Conservation (phyloP, 2,888 invertebrate genomes). For the Acrocyrtus sp. region DNA sequence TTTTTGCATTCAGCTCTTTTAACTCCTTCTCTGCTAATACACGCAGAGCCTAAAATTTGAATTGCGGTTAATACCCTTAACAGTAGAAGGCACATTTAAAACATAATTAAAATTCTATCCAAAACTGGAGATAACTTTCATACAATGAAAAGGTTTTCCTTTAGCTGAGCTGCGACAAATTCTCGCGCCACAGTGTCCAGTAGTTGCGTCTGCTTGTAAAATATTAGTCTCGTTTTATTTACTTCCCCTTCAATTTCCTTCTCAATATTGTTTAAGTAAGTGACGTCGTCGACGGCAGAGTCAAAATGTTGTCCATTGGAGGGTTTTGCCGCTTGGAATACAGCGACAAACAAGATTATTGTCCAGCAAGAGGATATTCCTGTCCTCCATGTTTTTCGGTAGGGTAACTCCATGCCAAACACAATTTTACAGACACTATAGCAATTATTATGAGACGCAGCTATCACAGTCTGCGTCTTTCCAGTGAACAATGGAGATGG, state of each 20-base stretch:
- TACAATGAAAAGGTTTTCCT: constrained; percentile 62
- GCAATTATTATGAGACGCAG: constrained; percentile 39
- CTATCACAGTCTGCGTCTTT: constrained; percentile 29
- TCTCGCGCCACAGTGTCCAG: constrained; percentile 52
- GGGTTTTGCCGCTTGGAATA: background rate
- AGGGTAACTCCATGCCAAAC: constrained; percentile 18
- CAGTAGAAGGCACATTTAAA: too few species aligned
- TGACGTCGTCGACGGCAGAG: constrained; percentile 53
- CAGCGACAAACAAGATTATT: background rate
- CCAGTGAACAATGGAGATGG: constrained; percentile 4
- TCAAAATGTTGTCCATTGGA: constrained; percentile 33
- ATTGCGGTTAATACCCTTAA: background rate
- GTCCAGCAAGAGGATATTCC: constrained; percentile 16
- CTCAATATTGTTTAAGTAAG: constrained; percentile 55
- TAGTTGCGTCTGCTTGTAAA: constrained; percentile 54
- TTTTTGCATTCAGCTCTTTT: constrained; percentile 12
- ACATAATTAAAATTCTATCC: constrained; percentile 3
- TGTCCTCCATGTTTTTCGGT: constrained; percentile 33
- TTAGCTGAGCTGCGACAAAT: constrained; percentile 62
- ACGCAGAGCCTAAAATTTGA: constrained; percentile 58
- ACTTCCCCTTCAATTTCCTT: constrained; percentile 52
- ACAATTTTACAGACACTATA: background rate
- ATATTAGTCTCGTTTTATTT: constrained; percentile 45
- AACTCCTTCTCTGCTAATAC: constrained; percentile 61
- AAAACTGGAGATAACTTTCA: background rate